Evolutionary conservation across 2,113 vertebrate genomes (phyloP), one percentile per base, ranked within the genome.

Genomic region (Seriola aureovittata): DNA sequence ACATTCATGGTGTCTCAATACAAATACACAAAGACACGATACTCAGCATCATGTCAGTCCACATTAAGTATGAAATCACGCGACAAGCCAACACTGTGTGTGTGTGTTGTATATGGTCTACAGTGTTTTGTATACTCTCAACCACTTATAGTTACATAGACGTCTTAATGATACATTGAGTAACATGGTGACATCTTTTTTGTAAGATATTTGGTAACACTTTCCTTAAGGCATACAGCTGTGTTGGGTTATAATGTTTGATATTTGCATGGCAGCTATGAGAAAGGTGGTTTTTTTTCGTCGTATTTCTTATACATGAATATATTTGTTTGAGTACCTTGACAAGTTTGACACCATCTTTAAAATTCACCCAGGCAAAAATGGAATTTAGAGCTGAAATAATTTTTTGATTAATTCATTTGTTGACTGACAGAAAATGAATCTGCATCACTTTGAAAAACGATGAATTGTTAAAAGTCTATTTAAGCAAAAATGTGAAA

Each of bases 1-100:
- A 93, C 92, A 90, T 90, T 93, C 92, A 91, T 82, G 44, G 68
- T 57, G 77, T 92, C 80, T 88, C 46, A 77, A 3, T 78, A 84
- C 87, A 89, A 77, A 85, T 71, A 70, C 70, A 76, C 34, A 10
- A 60, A 72, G 42, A 76, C 69, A 54, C 17, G 68, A 76, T 55
- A 52, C 58, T 12, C 40, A 50, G 58, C 63, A 74, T 82, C 71
- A 64, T 3, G 29, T 78, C 60, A 42, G 59, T 73, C 54, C 60
- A 80, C 29, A 57, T 69, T 71, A 60, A 78, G 84, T 48, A 85
- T 29, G 60, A 84, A 59, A 34, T 48, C 67, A 73, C 73, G 72
- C 4, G 0, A 78, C 75, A 77, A 48, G 34, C 17, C 42, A 58
- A 72, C 73, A 70, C 50, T 38, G 44, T 74, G n/a, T 36, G 25